phyloP scores from a whole-genome alignment of 2,113 vertebrate genomes.

The Prietella phreatophila region DNA sequence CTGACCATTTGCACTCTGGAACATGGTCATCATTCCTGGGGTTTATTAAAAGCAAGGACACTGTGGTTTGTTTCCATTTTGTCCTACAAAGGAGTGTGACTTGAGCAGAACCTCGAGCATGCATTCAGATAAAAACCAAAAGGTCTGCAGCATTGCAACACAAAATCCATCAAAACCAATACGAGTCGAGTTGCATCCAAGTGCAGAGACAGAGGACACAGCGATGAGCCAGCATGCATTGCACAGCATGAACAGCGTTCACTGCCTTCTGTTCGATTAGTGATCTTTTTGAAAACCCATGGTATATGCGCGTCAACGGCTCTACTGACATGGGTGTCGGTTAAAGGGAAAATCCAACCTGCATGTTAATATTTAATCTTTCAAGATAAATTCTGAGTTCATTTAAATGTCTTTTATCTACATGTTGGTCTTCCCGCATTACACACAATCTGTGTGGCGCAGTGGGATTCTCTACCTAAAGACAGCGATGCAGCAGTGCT shows the following conservation, averaged over 20 bases:
- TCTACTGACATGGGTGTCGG: not conserved
- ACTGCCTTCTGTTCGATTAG: slow-evolving; percentile 14
- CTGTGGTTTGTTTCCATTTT: slow-evolving; percentile 14
- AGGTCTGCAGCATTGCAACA: not conserved
- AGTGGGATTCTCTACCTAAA: not conserved
- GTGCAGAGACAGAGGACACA: slow-evolving; percentile 2
- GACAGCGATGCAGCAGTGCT: not conserved
- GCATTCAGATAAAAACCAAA: slow-evolving; percentile 4
- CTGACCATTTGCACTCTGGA: slow-evolving; percentile 23
- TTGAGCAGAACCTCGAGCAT: not conserved
- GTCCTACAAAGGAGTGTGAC: slow-evolving; percentile 18
- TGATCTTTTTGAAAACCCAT: not conserved
- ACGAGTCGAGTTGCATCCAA: not conserved
- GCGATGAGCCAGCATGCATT: slow-evolving; percentile 5
- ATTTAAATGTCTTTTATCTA: not conserved
- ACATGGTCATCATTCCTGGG: slow-evolving; percentile 31
- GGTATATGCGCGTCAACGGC: not conserved
- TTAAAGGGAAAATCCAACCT: not conserved
- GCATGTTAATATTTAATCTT: not conserved
- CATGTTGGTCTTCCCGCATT: not conserved
- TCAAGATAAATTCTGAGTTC: not conserved
- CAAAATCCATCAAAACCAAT: slow-evolving; percentile 12
- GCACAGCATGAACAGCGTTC: slow-evolving; percentile 15
- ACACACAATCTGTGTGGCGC: not conserved
- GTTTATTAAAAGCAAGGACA: slow-evolving; percentile 44